Conservation (phyloP, 1,140 invertebrate genomes). For the Procambarus clarkii region DNA sequence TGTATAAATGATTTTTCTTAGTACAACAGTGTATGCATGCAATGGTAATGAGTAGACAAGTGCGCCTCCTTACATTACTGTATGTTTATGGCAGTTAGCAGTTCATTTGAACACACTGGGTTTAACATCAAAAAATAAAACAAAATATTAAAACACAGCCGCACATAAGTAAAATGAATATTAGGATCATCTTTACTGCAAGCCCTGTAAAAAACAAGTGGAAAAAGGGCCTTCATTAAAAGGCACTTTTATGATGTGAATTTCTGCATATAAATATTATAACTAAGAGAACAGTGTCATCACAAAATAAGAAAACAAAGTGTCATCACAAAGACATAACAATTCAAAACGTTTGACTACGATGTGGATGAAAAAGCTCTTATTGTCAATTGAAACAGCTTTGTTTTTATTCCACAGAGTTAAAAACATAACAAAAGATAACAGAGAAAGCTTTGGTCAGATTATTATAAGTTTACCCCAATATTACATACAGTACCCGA, state of each 20-base stretch:
- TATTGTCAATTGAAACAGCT: background rate
- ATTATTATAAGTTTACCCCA: background rate
- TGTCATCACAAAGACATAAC: background rate
- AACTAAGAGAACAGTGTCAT: background rate
- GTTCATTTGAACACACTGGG: slow-evolving; percentile 61
- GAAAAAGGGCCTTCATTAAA: slow-evolving; percentile 36
- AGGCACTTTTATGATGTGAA: slow-evolving; percentile 21
- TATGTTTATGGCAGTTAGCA: slow-evolving; percentile 65
- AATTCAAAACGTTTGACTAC: background rate
- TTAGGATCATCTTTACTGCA: slow-evolving; percentile 22
- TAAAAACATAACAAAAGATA: background rate
- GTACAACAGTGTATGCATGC: slow-evolving; percentile 61
- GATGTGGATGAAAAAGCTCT: background rate
- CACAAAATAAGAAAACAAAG: background rate
- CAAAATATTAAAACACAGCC: slow-evolving; percentile 50
- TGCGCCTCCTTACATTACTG: slow-evolving; percentile 49
- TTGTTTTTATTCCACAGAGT: background rate
- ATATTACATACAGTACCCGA: background rate
- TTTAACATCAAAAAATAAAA: slow-evolving; percentile 53
- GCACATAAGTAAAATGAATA: slow-evolving; percentile 37
- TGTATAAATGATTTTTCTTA: slow-evolving; percentile 66
- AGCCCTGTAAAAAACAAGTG: slow-evolving; percentile 48
- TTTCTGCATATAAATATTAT: slow-evolving; percentile 10
- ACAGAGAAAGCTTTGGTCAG: background rate
- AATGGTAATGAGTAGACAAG: slow-evolving; percentile 53